These are phyloP conservation scores for Atlantisia rogersi DNA, from an alignment of 2,113 vertebrate species.

Conservation along the genomic window DNA sequence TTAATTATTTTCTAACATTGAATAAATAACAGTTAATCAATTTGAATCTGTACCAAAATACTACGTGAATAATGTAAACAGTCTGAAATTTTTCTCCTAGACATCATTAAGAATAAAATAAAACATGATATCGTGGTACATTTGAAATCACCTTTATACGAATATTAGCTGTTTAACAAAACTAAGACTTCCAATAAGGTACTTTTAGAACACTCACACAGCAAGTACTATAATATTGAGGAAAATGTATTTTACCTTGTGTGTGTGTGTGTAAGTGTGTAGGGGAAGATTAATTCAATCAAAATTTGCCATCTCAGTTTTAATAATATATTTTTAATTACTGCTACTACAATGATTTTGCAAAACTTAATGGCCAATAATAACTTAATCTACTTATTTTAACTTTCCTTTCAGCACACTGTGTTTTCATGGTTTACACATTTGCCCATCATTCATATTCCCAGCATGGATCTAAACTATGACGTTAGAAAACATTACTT, in stretches of 20 bases:
- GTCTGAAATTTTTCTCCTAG: not conserved
- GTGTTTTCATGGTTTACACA: not conserved
- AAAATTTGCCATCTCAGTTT: not conserved
- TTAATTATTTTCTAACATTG: not conserved
- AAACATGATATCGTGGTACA: not conserved
- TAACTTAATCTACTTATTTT: not conserved
- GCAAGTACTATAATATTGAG: not conserved
- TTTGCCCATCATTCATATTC: not conserved
- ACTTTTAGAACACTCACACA: not conserved
- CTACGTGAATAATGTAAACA: not conserved
- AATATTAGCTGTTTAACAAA: not conserved
- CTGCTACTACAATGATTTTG: not conserved
- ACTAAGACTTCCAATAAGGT: not conserved
- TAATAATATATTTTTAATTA: not conserved
- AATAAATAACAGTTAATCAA: not conserved
- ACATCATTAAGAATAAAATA: not conserved
- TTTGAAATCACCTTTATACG: not conserved
- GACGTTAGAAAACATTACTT: not conserved
- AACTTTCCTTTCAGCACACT: not conserved
- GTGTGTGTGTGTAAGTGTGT: too few relatives aligned
- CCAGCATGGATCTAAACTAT: not conserved
- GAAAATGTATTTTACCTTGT: not conserved
- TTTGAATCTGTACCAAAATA: rapidly evolving
- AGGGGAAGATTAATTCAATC: not conserved
- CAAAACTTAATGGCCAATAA: not conserved